Evolutionary conservation across 2,797 vertebrate species (phyloP), one percentile per base, ranked within the genome.

Genomic region (Gambelia wislizenii): DNA sequence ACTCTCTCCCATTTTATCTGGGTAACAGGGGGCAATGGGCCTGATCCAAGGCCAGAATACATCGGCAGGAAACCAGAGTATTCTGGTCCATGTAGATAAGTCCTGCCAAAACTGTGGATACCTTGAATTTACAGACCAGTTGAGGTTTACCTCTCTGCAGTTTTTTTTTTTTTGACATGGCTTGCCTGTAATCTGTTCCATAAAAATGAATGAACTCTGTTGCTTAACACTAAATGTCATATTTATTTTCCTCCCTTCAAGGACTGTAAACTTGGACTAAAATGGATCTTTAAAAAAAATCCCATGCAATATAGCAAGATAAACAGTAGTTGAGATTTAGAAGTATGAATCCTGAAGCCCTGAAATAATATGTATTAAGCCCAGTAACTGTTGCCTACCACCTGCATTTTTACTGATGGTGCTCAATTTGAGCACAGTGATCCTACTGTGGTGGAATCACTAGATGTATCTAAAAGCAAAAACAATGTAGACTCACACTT

Each of bases 341-440:
- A 52, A 83, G 18, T 82, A n/a, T 33, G 56, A 49, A 59, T 59
- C 42, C 54, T 82, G 70, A 6, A 87, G 7, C 42, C 72, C 20
- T 9, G 30, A 79, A 77, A 87, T 80, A 74, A 72, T 69, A 33
- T 64, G 30, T 33, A 91, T 82, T 59, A n/a, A 36, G 20, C n/a
- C 33, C 18, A 18, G 36, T 61, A 47, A 78, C 83, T 87, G 75
- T 83, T 89, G 1, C 64, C n/a, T 80, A 72, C 39, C 36, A 67
- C 1, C 1, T 36, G 81, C 16, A 84, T 89, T 90, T 93, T 39
- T 77, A 91, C 72, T 54, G 61, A 0, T 87, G 89, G 87, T 61
- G 70, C 22, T 59, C 27, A 42, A 78, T 0, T 0, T 44, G 81
- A 4, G 39, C 44, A 79, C 83, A n/a, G 61, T 3, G 44, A 36